A percentile compares a stretch with the other conserved stretches of the same genome.
These are phyloP conservation scores for Phycodurus eques DNA, from an alignment of 2,113 vertebrate species.

Conservation along the genomic window DNA sequence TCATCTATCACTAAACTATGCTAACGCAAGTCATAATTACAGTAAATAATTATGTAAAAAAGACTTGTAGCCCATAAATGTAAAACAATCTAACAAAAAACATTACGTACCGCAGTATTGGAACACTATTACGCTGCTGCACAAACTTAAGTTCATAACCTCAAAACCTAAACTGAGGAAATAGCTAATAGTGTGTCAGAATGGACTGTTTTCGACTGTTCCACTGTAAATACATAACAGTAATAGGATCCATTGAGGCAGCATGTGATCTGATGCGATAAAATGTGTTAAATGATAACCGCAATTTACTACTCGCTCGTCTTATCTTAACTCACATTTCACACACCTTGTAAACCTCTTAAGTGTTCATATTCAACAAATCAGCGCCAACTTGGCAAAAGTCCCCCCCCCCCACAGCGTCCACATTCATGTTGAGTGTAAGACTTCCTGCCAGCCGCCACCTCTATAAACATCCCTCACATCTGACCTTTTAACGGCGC, in stretches of 20 bases:
- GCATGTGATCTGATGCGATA: not conserved
- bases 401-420: conserved; percentile 6
- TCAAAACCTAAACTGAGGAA: not conserved
- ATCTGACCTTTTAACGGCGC: conserved; percentile 67
- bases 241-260: not conserved
- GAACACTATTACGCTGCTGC: too few species aligned
- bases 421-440: conserved; percentile 13
- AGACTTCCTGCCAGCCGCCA: conserved; percentile 57
- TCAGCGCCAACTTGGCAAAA: conserved; percentile 51
- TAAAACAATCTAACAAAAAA: not conserved
- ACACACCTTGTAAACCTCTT: conserved; percentile 33
- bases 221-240: not conserved
- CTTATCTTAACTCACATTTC: conserved; percentile 5
- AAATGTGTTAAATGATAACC: not conserved
- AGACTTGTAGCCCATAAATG: not conserved
- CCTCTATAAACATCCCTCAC: conserved; percentile 62
- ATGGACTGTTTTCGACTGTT: not conserved
- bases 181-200: not conserved
- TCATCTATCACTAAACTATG: not conserved
- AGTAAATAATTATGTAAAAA: not conserved
- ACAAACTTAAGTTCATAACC: too few species aligned
- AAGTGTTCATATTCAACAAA: conserved; percentile 46
- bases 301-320: not conserved
- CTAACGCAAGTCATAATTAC: too few species aligned
- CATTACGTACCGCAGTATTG: not conserved